A percentile compares a stretch with the other conserved stretches of the same genome.
phyloP scores from a whole-genome alignment of 2,797 vertebrate species.

The Galagoides demidoff region DNA sequence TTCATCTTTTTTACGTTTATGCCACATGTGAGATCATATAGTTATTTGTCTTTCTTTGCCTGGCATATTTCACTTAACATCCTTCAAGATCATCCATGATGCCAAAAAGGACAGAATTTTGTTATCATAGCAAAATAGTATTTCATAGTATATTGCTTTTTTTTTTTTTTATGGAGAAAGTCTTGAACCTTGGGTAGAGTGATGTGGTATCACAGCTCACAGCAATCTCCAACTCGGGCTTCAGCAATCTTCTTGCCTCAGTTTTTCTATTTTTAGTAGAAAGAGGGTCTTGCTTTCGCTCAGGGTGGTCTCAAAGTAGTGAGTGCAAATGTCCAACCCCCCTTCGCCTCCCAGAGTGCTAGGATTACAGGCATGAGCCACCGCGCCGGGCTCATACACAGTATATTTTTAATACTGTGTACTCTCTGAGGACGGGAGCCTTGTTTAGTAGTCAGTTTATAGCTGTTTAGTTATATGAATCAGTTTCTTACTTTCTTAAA shows the following conservation, averaged over 20 bases:
- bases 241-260: too few species aligned
- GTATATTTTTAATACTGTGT: neutral
- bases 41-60: neutral
- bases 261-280: too few species aligned
- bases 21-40: neutral
- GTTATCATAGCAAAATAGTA: neutral
- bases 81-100: neutral
- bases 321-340: too few species aligned
- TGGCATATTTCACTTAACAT: neutral
- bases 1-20: neutral
- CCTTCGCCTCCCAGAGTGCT: too few species aligned
- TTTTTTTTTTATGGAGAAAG: too few species aligned
- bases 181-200: too few species aligned
- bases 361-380: too few species aligned
- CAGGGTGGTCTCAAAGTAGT: too few species aligned
- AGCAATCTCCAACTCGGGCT: too few species aligned
- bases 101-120: neutral
- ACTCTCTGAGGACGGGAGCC: neutral
- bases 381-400: fast-evolving
- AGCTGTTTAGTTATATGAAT: neutral
- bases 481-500: neutral
- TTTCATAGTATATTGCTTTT: neutral
- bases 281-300: too few species aligned
- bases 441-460: conserved; percentile 13
- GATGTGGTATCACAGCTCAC: too few species aligned